phyloP scores from a whole-genome alignment of 2,113 vertebrate genomes.

The Trichomycterus rosablanca region DNA sequence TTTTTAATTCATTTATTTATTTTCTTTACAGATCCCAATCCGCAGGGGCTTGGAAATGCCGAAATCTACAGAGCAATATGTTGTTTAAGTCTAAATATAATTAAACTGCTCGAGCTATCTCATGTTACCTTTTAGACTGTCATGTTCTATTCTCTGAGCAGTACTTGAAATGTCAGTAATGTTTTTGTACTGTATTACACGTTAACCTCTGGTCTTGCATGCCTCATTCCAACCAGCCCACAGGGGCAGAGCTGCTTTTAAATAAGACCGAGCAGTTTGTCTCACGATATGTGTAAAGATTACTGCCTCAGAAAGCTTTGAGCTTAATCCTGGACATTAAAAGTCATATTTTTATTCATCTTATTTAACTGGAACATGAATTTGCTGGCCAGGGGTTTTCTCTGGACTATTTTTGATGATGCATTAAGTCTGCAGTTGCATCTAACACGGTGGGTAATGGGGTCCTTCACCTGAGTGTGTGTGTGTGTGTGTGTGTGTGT shows the following conservation, averaged over 20 bases:
- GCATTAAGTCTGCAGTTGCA: slow-evolving; percentile 76
- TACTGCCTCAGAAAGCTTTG: slow-evolving; percentile 57
- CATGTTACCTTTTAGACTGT: not conserved
- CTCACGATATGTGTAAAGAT: slow-evolving; percentile 48
- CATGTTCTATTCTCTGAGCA: slow-evolving; percentile 6
- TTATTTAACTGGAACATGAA: slow-evolving; percentile 57
- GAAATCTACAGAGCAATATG: no score
- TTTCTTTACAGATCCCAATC: no score
- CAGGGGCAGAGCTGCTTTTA: slow-evolving; percentile 57
- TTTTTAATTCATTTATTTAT: no score
- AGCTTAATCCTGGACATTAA: slow-evolving; percentile 54
- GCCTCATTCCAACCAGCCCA: slow-evolving; percentile 52
- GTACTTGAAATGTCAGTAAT: slow-evolving; percentile 46
- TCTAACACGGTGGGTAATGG: slow-evolving; percentile 61
- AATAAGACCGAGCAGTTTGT: slow-evolving; percentile 53
- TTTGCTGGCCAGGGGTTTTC: slow-evolving; percentile 40
- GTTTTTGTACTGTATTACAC: slow-evolving; percentile 63
- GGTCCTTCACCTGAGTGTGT: slow-evolving; percentile 68
- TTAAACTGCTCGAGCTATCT: not conserved
- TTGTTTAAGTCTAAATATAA: not conserved
- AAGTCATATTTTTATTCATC: slow-evolving; percentile 62
- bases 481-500: slow-evolving; percentile 30
- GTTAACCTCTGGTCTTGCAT: slow-evolving; percentile 54
- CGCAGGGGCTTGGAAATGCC: no score
- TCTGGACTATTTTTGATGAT: slow-evolving; percentile 63